Evolutionary conservation across 2,797 vertebrate genomes (phyloP).

Genomic region (Intellagama lesueurii): DNA sequence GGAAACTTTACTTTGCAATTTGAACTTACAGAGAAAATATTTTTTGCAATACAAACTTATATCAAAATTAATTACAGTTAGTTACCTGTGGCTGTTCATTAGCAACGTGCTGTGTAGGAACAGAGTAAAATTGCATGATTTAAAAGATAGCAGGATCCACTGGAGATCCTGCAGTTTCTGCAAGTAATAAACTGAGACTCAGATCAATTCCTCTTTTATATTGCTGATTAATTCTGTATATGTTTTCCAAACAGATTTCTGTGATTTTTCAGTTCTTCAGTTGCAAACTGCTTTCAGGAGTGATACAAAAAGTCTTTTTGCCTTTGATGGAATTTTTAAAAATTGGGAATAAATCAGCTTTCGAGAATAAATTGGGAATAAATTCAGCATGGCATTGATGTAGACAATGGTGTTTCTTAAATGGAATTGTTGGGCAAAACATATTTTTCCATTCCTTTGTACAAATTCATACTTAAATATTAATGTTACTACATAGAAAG

Average conservation of each 20-base stretch:
- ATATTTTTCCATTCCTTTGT: background rate
- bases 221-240: background rate
- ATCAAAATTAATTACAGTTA: conserved; percentile 44
- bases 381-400: background rate
- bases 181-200: background rate
- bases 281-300: background rate
- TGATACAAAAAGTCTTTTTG: background rate
- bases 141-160: conserved; percentile 29
- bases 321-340: background rate
- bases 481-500: background rate
- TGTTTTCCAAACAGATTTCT: background rate
- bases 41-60: conserved; percentile 54
- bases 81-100: conserved; percentile 49
- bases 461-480: background rate
- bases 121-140: conserved; percentile 46
- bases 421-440: background rate
- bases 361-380: background rate
- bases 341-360: no score
- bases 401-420: conserved; percentile 10
- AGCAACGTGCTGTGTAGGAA: conserved; percentile 56
- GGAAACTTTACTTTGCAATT: no score
- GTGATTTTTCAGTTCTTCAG: background rate
- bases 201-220: background rate
- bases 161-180: background rate
- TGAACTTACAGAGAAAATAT: background rate